Evolutionary conservation across 1,140 invertebrate genomes (phyloP).

Genomic region (Drosophila dunni): DNA sequence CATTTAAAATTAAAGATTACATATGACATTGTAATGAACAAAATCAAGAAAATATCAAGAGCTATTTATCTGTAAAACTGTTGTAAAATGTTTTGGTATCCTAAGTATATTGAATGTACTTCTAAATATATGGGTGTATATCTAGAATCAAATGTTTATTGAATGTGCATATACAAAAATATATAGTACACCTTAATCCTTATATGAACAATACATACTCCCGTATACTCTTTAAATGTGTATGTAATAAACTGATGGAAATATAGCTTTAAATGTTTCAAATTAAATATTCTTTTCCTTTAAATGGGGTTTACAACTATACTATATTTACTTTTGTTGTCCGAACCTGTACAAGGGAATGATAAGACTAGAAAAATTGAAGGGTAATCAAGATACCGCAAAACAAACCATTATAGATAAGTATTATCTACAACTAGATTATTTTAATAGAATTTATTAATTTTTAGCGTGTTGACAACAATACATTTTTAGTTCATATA

Average conservation of each 20-base stretch:
- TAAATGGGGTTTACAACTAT: neutral
- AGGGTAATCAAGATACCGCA: no score
- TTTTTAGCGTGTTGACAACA: no score
- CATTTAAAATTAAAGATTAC: conserved; percentile 18
- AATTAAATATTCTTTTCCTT: conserved; percentile 28
- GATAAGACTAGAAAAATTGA: no score
- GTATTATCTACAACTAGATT: no score
- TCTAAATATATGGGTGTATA: conserved; percentile 24
- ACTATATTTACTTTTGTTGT: no score
- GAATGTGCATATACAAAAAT: conserved; percentile 60
- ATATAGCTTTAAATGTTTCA: conserved; percentile 79
- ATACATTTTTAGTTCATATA: no score
- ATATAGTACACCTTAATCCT: conserved; percentile 19
- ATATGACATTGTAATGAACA: conserved; percentile 21
- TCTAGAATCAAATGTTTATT: conserved; percentile 47
- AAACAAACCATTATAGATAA: no score
- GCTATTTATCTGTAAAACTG: conserved; percentile 69
- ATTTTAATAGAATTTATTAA: no score
- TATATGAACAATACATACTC: conserved; percentile 11
- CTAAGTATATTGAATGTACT: conserved; percentile 60
- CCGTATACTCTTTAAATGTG: conserved; percentile 37
- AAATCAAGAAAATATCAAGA: conserved; percentile 38
- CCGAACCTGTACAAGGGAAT: no score
- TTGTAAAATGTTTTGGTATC: conserved; percentile 71
- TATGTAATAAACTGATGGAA: conserved; percentile 66